Conservation (phyloP, 2,113 vertebrate species). For the Onychorhynchus coronatus region DNA sequence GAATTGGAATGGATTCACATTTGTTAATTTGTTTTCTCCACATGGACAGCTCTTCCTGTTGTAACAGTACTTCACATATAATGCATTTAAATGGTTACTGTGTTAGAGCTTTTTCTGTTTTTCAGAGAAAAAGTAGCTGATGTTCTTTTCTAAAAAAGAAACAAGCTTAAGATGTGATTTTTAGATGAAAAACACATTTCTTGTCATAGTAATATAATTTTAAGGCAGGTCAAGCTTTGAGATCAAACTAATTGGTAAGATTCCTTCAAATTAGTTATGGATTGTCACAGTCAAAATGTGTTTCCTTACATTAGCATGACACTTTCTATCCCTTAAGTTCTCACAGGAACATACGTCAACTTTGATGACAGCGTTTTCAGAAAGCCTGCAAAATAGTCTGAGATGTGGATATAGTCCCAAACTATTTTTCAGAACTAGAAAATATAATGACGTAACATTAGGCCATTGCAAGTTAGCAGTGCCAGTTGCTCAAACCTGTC, state of each 20-base stretch:
- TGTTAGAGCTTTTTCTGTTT: neutral
- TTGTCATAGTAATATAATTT: neutral
- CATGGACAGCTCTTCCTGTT: neutral
- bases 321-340: constrained; percentile 4
- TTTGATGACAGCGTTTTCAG: neutral
- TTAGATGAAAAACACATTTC: neutral
- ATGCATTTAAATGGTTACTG: neutral
- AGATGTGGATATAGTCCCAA: neutral
- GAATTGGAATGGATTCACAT: constrained; percentile 2
- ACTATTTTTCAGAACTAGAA: constrained; percentile 20
- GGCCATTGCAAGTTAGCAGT: neutral
- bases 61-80: neutral
- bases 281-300: constrained; percentile 30
- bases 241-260: constrained; percentile 2
- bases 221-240: neutral
- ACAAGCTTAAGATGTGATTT: neutral
- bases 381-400: constrained; percentile 25
- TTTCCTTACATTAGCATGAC: neutral
- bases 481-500: neutral
- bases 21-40: constrained; percentile 41
- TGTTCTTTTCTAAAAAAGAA: neutral
- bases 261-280: constrained; percentile 4
- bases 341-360: neutral
- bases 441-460: neutral
- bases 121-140: neutral